Conservation (phyloP, 2,888 invertebrate genomes). For the Drosophila pseudotalamancana region DNA sequence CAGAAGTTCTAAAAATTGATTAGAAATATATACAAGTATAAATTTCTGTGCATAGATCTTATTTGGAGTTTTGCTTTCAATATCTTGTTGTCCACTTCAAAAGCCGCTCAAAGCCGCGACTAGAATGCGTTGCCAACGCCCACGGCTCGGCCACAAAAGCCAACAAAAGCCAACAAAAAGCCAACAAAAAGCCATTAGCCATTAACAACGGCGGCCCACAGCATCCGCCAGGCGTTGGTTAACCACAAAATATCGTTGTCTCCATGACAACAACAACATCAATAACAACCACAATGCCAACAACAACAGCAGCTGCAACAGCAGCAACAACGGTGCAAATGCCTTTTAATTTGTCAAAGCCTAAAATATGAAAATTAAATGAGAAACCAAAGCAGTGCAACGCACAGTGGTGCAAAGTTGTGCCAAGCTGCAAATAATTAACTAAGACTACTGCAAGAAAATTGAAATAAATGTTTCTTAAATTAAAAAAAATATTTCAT, state of each 20-base stretch:
- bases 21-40: background rate
- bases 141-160: conserved; percentile 57
- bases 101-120: conserved; percentile 11
- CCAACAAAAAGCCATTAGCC: conserved; percentile 64
- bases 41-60: conserved; percentile 1
- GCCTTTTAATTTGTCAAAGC: conserved; percentile 80
- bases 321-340: conserved; percentile 76
- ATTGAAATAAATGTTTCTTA: no score
- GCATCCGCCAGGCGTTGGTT: conserved; percentile 77
- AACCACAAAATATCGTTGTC: conserved; percentile 76
- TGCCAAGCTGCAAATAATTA: no score
- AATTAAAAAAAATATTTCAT: no score
- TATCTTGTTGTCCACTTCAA: conserved; percentile 25
- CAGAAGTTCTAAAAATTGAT: background rate
- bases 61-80: conserved; percentile 13
- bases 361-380: conserved; percentile 77
- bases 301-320: conserved; percentile 18
- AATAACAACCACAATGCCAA: conserved; percentile 14
- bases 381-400: conserved; percentile 72
- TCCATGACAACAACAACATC: conserved; percentile 27
- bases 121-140: conserved; percentile 53
- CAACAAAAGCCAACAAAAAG: conserved; percentile 53
- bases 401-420: conserved; percentile 55
- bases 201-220: conserved; percentile 78
- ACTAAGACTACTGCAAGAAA: no score